Evolutionary conservation across 2,113 vertebrate species (phyloP).

Genomic region (Limanda limanda): DNA sequence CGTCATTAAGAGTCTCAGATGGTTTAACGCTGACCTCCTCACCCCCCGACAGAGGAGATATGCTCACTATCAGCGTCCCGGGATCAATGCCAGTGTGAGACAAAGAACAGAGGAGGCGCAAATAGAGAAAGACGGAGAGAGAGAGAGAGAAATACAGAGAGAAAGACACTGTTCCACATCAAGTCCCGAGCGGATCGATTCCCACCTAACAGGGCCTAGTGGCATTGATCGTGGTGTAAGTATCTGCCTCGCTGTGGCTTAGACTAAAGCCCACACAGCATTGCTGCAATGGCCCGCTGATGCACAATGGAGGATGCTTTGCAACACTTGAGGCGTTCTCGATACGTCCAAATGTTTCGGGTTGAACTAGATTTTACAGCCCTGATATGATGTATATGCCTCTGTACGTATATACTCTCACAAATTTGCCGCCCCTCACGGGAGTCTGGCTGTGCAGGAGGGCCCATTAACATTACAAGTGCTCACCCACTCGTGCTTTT

Average conservation of each 20-base stretch:
- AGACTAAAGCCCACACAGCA: conserved; percentile 60
- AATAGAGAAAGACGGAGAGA: conserved; percentile 55
- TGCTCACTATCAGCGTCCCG: conserved; percentile 37
- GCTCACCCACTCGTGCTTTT: conserved; percentile 12
- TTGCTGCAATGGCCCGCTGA: conserved; percentile 40
- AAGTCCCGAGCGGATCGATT: conserved; percentile 77
- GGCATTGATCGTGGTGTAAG: conserved; percentile 79
- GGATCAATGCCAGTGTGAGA: conserved; percentile 64
- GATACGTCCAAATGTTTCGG: conserved; percentile 3
- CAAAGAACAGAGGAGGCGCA: conserved; percentile 43
- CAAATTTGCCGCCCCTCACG: not conserved
- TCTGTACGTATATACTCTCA: conserved; percentile 9
- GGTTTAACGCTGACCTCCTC: conserved; percentile 47
- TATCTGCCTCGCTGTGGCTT: conserved; percentile 71
- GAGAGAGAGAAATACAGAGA: conserved; percentile 48
- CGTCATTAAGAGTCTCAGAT: conserved; percentile 51
- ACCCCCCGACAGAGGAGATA: conserved; percentile 42
- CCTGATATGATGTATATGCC: conserved; percentile 1
- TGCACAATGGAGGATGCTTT: conserved; percentile 28
- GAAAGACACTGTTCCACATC: conserved; percentile 71
- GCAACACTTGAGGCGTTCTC: not conserved
- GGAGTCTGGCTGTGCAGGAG: not conserved
- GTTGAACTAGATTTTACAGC: conserved; percentile 2
- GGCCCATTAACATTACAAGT: conserved; percentile 27
- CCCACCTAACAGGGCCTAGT: conserved; percentile 72